Conservation (phyloP, 2,113 vertebrate species). For the Sinocyclocheilus rhinocerous region DNA sequence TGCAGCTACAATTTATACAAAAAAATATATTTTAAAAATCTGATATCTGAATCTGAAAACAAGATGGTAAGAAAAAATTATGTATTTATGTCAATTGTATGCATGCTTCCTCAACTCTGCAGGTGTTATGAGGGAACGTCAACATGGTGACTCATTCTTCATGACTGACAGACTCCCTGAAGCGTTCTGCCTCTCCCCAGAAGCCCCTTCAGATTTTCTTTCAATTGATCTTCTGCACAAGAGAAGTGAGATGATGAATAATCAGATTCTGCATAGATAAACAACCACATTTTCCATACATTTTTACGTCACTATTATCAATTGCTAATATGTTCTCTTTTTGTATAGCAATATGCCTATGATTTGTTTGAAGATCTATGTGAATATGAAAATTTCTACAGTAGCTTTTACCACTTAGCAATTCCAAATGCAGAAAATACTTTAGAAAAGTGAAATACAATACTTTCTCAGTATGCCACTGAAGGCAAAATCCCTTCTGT, state of each 20-base stretch:
- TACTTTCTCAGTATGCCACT: not conserved
- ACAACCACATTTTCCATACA: not conserved
- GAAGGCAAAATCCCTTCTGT: not conserved
- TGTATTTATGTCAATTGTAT: not conserved
- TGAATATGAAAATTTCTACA: not conserved
- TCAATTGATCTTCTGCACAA: slow-evolving; percentile 92
- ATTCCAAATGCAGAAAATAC: not conserved
- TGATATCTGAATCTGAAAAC: no score
- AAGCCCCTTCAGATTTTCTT: slow-evolving; percentile 83
- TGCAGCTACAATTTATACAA: no score
- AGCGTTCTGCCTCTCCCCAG: slow-evolving; percentile 89
- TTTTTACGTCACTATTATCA: not conserved
- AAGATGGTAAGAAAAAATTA: not conserved
- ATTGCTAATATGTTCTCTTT: not conserved
- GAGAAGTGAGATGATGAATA: slow-evolving; percentile 76
- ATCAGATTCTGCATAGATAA: not conserved
- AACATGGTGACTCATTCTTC: slow-evolving; percentile 80
- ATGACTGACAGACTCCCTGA: slow-evolving; percentile 84
- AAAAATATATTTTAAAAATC: no score
- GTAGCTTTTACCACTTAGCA: not conserved
- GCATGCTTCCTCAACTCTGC: slow-evolving; percentile 34
- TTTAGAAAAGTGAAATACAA: not conserved
- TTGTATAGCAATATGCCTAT: not conserved
- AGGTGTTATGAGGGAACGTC: slow-evolving; percentile 71
- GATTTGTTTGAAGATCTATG: not conserved